Evolutionary conservation across 2,888 invertebrate species (phyloP), one percentile per base, ranked within the genome.

Genomic region (Yponomeuta cagnagella): DNA sequence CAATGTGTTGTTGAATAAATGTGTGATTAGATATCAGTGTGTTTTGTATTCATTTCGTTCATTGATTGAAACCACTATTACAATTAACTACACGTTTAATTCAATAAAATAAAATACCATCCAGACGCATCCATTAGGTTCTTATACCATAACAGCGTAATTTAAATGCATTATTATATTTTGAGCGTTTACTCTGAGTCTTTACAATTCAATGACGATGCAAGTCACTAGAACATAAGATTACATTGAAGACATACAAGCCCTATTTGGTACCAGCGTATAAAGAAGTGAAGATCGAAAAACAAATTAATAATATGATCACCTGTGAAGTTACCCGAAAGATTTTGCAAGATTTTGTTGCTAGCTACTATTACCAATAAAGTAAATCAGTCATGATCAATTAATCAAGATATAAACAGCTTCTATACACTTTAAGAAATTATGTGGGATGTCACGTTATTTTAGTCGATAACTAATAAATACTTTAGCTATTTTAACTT

Each of bases 161-260:
- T 58, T 58, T 58, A 58, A 58, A 58, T 58, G 52, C 52, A 58
- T 58, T 58, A 58, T 58, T 15, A 15, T 58, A 58, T 12, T 58
- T 58, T 58, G 52, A 58, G 52, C 52, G 52, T 58, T 58, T 58
- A 58, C 52, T 58, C 52, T 58, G 52, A 58, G 52, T 58, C 52
- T 58, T 58, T 15, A 58, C 52, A 58, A 58, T 58, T 15, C 52
- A 58, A 15, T 58, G 43, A 43, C 43, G 43, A 43, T 43, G 43
- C 43, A 43, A 3, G 43, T 43, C 43, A 43, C 43, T 43, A 43
- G 8, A 43, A 43, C 9, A 43, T 43, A 43, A 43, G 1, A 43
- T 43, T 33, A 8, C 43, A 43, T 43, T 43, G 52, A 58, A 15
- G 15, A 58, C 3, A 58, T 12, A 15, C 12, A 12, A 58, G 12